Evolutionary conservation across 2,888 invertebrate species (phyloP).

Genomic region (Axea sp.): DNA sequence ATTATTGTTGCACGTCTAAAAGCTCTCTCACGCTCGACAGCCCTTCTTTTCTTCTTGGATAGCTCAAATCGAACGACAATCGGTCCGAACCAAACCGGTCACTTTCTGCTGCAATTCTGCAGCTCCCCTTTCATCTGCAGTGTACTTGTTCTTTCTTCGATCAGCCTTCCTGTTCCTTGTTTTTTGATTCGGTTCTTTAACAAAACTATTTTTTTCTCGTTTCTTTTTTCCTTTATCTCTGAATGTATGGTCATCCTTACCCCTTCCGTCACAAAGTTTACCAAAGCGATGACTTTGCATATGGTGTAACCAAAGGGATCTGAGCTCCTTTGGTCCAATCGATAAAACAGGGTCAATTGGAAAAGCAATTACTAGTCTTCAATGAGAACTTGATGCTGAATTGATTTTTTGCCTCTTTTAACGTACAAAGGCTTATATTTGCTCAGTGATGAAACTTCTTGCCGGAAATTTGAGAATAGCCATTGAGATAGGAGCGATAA

Average conservation of each 20-base stretch:
- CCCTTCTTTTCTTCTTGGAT: slow-evolving; percentile 62
- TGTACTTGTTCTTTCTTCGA: slow-evolving; percentile 58
- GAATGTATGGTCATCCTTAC: slow-evolving; percentile 3
- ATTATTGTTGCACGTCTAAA: slow-evolving; percentile 73
- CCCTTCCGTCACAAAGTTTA: slow-evolving; percentile 23
- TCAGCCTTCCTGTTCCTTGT: slow-evolving; percentile 55
- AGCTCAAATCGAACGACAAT: slow-evolving; percentile 49
- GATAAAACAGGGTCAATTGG: slow-evolving; percentile 73
- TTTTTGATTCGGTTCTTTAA: slow-evolving; percentile 38
- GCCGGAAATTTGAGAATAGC: slow-evolving; percentile 45
- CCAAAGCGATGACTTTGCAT: slow-evolving; percentile 50
- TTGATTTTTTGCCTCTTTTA: slow-evolving; percentile 54
- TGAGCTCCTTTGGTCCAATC: slow-evolving; percentile 63
- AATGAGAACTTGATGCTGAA: slow-evolving; percentile 50
- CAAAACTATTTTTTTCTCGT: slow-evolving; percentile 42
- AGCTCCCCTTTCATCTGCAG: slow-evolving; percentile 62
- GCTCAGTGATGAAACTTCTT: slow-evolving; percentile 21
- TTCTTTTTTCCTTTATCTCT: slow-evolving; percentile 51
- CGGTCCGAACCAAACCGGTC: slow-evolving; percentile 70
- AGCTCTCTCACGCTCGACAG: slow-evolving; percentile 77
- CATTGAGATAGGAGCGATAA: slow-evolving; percentile 14
- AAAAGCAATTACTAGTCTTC: slow-evolving; percentile 65
- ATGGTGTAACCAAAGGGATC: slow-evolving; percentile 41
- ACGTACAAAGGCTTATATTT: slow-evolving; percentile 14
- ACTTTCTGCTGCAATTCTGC: slow-evolving; percentile 72